Conservation (phyloP, 2,797 vertebrate species). For the Alouatta caraya region DNA sequence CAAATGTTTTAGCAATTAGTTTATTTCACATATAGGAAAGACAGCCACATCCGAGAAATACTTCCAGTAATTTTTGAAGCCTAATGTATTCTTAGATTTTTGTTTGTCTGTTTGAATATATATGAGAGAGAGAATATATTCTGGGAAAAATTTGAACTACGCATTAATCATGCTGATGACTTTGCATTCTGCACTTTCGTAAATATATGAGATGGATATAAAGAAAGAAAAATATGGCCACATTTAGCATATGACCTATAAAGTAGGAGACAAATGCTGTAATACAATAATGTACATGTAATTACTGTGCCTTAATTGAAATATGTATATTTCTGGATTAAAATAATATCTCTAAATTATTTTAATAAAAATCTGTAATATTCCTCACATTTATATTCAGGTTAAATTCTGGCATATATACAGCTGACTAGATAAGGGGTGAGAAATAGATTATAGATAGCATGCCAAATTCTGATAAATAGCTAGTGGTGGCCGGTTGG, state of each 20-base stretch:
- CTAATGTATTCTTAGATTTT: slow-evolving; percentile 40
- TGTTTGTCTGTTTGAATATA: slow-evolving; percentile 31
- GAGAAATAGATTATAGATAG: slow-evolving; percentile 1
- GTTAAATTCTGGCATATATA: slow-evolving; percentile 34
- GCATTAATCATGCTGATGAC: slow-evolving; percentile 47
- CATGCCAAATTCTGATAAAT: slow-evolving; percentile 15
- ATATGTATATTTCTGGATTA: slow-evolving; percentile 13
- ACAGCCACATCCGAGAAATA: slow-evolving; percentile 15
- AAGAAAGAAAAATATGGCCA: slow-evolving; percentile 9
- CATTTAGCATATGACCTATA: background rate
- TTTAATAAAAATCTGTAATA: background rate
- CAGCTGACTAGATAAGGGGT: background rate
- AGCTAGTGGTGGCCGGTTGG: background rate
- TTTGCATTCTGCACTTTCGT: slow-evolving; percentile 36
- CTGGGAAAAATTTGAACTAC: slow-evolving; percentile 41
- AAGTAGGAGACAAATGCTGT: background rate
- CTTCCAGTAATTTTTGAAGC: slow-evolving; percentile 53
- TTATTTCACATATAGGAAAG: slow-evolving; percentile 9
- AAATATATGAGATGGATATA: slow-evolving; percentile 28
- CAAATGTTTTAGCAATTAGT: slow-evolving; percentile 25
- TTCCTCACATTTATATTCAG: background rate
- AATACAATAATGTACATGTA: background rate
- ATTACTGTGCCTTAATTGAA: slow-evolving; percentile 23
- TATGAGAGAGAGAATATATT: slow-evolving; percentile 37
- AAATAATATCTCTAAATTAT: slow-evolving; percentile 20